These are phyloP conservation scores for Meghimatium bilineatum DNA, from an alignment of 2,888 invertebrate genomes.

Conservation along the genomic window DNA sequence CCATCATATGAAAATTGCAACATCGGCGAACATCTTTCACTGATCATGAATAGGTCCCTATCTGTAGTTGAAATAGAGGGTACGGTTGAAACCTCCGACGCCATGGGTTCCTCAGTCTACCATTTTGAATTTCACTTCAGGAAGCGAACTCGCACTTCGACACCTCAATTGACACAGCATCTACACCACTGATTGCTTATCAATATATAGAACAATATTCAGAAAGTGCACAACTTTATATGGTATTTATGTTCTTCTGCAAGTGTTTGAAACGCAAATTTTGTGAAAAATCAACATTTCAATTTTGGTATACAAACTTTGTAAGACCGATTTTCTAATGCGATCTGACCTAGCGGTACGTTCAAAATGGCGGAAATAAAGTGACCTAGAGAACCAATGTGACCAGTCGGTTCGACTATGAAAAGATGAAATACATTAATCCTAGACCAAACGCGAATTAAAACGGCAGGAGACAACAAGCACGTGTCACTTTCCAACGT, in stretches of 20 bases:
- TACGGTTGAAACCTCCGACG: too few relatives aligned
- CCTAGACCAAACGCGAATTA: neutral
- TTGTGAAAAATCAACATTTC: neutral
- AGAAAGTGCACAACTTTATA: too few relatives aligned
- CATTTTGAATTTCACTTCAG: too few relatives aligned
- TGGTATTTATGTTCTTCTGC: neutral
- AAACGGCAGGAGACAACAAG: neutral
- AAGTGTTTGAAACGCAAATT: neutral
- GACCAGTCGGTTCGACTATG: neutral
- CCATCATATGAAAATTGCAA: too few relatives aligned
- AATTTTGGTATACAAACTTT: neutral
- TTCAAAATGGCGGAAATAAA: conserved; percentile 35
- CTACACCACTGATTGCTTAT: too few relatives aligned
- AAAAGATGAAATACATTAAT: neutral
- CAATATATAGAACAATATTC: too few relatives aligned
- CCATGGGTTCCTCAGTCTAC: too few relatives aligned
- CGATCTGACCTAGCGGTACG: conserved; percentile 16
- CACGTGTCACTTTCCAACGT: neutral
- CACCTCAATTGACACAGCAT: too few relatives aligned
- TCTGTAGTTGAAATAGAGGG: too few relatives aligned
- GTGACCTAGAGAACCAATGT: conserved; percentile 2
- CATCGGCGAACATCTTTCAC: too few relatives aligned
- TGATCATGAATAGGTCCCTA: too few relatives aligned
- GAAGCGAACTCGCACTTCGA: too few relatives aligned
- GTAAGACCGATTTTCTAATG: conserved; percentile 32